A percentile compares a stretch with the other conserved stretches of the same genome.
phyloP scores from a whole-genome alignment of 1,140 invertebrate species.

The Drosophila prosaltans region DNA sequence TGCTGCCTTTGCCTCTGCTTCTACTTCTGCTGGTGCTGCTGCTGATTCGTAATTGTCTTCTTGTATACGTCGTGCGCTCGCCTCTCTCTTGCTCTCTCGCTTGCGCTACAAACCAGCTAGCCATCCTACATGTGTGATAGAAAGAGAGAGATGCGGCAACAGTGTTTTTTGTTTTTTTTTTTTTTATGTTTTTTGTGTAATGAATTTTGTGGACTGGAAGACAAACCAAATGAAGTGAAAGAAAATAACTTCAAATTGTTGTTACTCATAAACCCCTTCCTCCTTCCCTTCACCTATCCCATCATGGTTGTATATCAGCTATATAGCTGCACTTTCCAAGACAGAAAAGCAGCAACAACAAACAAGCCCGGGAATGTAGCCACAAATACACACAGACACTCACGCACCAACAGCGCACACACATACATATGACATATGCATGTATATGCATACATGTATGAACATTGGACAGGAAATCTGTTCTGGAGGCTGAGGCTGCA shows the following conservation, averaged over 20 bases:
- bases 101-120: constrained; percentile 22
- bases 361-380: constrained; percentile 59
- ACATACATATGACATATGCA: constrained; percentile 8
- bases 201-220: constrained; percentile 36
- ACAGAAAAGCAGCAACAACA: constrained; percentile 39
- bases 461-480: constrained; percentile 74
- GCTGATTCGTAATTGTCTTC: constrained; percentile 75
- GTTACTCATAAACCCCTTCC: background rate
- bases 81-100: constrained; percentile 46
- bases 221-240: constrained; percentile 43
- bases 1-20: background rate
- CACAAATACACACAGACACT: constrained; percentile 11
- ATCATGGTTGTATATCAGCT: constrained; percentile 6
- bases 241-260: constrained; percentile 5
- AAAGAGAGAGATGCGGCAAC: constrained; percentile 46
- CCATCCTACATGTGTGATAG: constrained; percentile 29
- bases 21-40: constrained; percentile 58
- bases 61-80: constrained; percentile 66
- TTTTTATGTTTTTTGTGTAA: constrained; percentile 36
- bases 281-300: background rate
- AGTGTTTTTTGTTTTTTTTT: constrained; percentile 48
- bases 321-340: constrained; percentile 32
- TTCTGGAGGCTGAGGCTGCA: constrained; percentile 29
- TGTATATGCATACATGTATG: constrained; percentile 8
- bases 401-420: background rate